Conservation (phyloP, 2,797 vertebrate genomes). For the Syngnathus acus region DNA sequence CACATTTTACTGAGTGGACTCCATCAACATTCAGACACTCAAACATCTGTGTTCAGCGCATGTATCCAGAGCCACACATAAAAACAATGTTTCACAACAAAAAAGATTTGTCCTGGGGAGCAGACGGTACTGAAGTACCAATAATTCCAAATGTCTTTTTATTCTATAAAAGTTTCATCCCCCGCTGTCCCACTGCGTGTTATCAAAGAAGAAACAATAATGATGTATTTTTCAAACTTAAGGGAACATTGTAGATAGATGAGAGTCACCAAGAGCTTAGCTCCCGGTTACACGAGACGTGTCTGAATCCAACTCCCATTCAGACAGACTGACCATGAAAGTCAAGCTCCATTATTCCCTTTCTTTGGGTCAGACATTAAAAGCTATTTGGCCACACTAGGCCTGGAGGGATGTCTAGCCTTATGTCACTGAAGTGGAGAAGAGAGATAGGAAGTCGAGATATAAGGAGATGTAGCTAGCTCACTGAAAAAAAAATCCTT, state of each 20-base stretch:
- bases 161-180: neutral
- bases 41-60: neutral
- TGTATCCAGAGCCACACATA: neutral
- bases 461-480: neutral
- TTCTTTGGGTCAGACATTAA: constrained; percentile 48
- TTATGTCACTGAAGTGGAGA: constrained; percentile 11
- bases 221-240: neutral
- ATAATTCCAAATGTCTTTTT: neutral
- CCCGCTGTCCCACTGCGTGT: neutral
- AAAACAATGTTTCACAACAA: neutral
- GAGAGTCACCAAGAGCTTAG: constrained; percentile 15
- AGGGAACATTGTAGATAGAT: constrained; percentile 2
- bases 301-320: constrained; percentile 5
- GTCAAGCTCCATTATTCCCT: neutral
- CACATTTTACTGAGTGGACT: neutral
- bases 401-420: constrained; percentile 22
- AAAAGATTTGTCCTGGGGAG: neutral
- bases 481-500: neutral
- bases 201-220: constrained; percentile 15
- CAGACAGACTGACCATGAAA: constrained; percentile 16
- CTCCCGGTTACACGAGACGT: constrained; percentile 15
- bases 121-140: neutral
- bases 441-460: constrained; percentile 11
- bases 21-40: neutral
- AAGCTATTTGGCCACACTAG: constrained; percentile 48